Evolutionary conservation across 2,113 vertebrate genomes (phyloP), one percentile per base, ranked within the genome.

Genomic region (Halichoerus grypus): DNA sequence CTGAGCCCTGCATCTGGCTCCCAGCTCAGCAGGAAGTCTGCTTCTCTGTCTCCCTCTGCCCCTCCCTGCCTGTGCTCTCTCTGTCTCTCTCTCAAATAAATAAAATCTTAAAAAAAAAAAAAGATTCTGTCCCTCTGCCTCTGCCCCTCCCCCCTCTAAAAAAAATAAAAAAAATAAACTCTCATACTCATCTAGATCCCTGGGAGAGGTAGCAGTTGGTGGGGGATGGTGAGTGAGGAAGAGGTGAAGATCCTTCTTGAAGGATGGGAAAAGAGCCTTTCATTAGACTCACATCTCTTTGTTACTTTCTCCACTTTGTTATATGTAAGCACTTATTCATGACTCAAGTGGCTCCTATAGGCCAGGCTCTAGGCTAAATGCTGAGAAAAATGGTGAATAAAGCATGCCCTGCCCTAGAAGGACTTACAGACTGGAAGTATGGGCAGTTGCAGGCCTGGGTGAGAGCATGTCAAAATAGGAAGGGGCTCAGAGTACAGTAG

Each of bases 401-500:
- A 31, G 26, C 49, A 28, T 7, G 2, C 26, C 63, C 33, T 57
- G 49, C 28, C 28, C 42, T 36, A 77, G 61, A 72, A 55, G 69
- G 22, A 16, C 51, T 57, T 33, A 14, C 57, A 77, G 80, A 33
- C 72, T 0, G 2, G 21, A 49, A 63, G 33, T 10, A 0, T 42
- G 26, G 72, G 36, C 31, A 46, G 4, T 1, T 53, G 42, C 24
- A 33, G 55, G 49, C 59, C 59, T 74, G 28, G 42, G 55, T 31
- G 63, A 81, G 46, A 85, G 19, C 49, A 46, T 21, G 49, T n/a
- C 82, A 21, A 3, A 26, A 33, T 49, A 46, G 24, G 61, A 8
- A n/a, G 4, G n/a, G 42, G 16, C 33, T 84, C 4, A 1, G 57
- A 18, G 4, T 11, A 33, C 36, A 2, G 0, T 26, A 15, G 28